These are phyloP conservation scores for Pantherophis alleghaniensis DNA, from an alignment of 2,797 vertebrate genomes.

Conservation along the genomic window DNA sequence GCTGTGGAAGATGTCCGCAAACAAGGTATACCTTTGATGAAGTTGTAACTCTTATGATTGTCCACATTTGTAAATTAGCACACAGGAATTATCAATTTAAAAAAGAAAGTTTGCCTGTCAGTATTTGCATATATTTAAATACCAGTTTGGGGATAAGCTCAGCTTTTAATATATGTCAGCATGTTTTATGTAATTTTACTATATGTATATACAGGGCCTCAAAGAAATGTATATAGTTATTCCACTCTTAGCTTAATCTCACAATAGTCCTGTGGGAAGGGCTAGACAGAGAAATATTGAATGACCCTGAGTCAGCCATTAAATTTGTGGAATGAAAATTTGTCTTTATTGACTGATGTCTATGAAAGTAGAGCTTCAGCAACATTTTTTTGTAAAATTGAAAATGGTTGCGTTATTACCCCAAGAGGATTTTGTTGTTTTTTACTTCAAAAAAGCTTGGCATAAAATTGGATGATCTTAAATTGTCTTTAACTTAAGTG, in stretches of 20 bases:
- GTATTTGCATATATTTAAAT: neutral
- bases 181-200: neutral
- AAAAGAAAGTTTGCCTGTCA: neutral
- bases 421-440: neutral
- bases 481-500: constrained; percentile 8
- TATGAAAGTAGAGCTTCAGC: neutral
- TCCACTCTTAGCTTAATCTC: neutral
- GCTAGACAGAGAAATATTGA: neutral
- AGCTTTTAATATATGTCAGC: neutral
- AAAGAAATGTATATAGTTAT: neutral
- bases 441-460: constrained; percentile 13
- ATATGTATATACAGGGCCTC: neutral
- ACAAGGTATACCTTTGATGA: constrained; percentile 78
- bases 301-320: neutral
- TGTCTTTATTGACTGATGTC: neutral
- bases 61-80: neutral
- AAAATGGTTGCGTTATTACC: neutral
- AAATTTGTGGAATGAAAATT: neutral
- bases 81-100: neutral
- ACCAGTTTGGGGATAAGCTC: neutral
- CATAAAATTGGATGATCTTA: neutral
- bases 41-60: neutral
- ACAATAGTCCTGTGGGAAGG: neutral
- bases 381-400: neutral
- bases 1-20: constrained; percentile 98